Conservation (phyloP, 1,140 invertebrate species). For the Aphidius ervi region DNA sequence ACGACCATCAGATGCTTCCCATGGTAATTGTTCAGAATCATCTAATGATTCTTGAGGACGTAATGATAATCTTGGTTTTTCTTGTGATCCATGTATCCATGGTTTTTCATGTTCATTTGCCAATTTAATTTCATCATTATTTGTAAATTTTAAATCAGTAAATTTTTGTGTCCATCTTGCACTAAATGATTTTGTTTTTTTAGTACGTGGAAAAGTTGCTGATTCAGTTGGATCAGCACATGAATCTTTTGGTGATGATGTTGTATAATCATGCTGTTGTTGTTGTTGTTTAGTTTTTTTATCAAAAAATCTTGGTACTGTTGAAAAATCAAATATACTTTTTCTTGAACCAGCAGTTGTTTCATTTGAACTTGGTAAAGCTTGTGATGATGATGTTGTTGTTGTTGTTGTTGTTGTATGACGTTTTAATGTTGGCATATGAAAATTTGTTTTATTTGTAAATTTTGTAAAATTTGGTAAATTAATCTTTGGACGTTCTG, state of each 20-base stretch:
- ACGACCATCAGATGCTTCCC: conserved; percentile 35
- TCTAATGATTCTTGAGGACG: conserved; percentile 29
- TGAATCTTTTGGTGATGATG: conserved; percentile 44
- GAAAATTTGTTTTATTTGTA: conserved; percentile 38
- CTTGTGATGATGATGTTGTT: conserved; percentile 36
- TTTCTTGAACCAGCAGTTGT: conserved; percentile 50
- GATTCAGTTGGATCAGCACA: conserved; percentile 49
- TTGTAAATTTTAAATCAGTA: conserved; percentile 29
- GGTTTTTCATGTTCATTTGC: conserved; percentile 42
- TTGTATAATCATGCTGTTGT: conserved; percentile 41
- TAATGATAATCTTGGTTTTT: conserved; percentile 43
- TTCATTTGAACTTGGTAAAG: conserved; percentile 49
- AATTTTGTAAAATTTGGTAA: conserved; percentile 45
- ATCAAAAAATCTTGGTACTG: conserved; percentile 70
- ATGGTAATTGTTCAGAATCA: conserved; percentile 30
- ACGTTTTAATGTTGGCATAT: conserved; percentile 32
- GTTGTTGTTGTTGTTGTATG: conserved; percentile 37
- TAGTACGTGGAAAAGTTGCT: conserved; percentile 51
- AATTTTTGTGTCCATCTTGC: conserved; percentile 54
- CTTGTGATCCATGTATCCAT: conserved; percentile 51
- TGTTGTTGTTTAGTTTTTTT: conserved; percentile 49
- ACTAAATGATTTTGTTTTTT: conserved; percentile 44
- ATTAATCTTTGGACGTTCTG: conserved; percentile 58
- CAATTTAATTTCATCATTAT: conserved; percentile 36
- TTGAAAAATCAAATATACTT: conserved; percentile 69